These are phyloP conservation scores for Phaethon lepturus DNA, from an alignment of 2,113 vertebrate species.

Conservation along the genomic window DNA sequence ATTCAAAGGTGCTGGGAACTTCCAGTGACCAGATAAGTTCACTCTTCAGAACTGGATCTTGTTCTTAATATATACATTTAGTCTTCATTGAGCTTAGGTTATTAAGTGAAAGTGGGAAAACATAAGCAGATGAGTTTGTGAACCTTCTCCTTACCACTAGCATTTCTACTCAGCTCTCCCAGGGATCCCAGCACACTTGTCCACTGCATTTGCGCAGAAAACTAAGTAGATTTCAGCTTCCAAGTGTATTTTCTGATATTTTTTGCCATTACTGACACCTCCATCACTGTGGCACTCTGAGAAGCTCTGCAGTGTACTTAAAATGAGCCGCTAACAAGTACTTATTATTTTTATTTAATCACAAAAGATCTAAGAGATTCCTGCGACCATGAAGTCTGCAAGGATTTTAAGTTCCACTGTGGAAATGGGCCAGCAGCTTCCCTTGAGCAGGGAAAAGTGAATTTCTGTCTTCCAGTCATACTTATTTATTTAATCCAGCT, in stretches of 20 bases:
- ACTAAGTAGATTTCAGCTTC: background rate
- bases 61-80: background rate
- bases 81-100: background rate
- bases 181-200: too few species aligned
- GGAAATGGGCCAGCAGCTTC: background rate
- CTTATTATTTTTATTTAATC: background rate
- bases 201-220: background rate
- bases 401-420: background rate
- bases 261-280: background rate
- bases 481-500: background rate
- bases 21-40: background rate
- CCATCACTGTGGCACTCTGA: background rate
- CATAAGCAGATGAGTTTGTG: background rate
- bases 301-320: background rate
- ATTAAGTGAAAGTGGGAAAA: background rate
- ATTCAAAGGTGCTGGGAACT: background rate
- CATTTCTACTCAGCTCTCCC: background rate
- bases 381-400: background rate
- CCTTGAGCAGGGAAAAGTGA: background rate
- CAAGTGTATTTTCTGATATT: background rate
- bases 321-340: background rate
- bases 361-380: background rate
- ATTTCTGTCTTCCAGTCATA: background rate
- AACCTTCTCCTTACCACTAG: background rate
- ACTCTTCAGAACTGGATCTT: background rate